phyloP scores from a whole-genome alignment of 2,888 invertebrate genomes.

The Lucinisca nassula region DNA sequence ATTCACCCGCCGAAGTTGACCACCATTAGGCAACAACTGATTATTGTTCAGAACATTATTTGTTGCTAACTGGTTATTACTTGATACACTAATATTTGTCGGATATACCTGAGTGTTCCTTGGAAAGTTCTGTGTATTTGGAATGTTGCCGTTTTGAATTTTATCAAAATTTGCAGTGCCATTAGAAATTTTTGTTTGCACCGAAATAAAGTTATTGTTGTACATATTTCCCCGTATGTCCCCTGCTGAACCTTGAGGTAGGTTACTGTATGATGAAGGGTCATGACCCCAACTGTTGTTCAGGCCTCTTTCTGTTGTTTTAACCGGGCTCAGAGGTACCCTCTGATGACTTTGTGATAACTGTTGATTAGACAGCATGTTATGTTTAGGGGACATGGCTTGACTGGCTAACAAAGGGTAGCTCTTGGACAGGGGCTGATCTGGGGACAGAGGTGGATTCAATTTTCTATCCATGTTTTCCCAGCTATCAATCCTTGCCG shows the following conservation, averaged over 20 bases:
- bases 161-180: not conserved
- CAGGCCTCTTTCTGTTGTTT: not conserved
- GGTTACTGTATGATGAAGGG: not conserved
- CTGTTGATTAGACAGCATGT: not conserved
- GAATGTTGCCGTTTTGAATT: slow-evolving; percentile 48
- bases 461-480: slow-evolving; percentile 60
- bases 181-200: not conserved
- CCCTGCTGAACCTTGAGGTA: not conserved
- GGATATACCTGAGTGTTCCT: not conserved
- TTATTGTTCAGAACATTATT: not conserved
- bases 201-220: not conserved
- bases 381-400: not conserved
- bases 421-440: slow-evolving; percentile 1
- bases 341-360: not conserved
- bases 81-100: not conserved
- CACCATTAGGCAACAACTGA: slow-evolving; percentile 1
- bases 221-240: not conserved
- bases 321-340: not conserved
- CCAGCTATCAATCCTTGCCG: slow-evolving; percentile 69
- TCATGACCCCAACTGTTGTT: not conserved
- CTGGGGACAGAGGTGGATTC: not conserved
- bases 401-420: not conserved
- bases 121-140: slow-evolving; percentile 29
- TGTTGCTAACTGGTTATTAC: not conserved
- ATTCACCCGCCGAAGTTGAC: slow-evolving; percentile 49